Base-by-base conservation (phyloP, 2,888 invertebrate species). In the Thecophora atra region DNA sequence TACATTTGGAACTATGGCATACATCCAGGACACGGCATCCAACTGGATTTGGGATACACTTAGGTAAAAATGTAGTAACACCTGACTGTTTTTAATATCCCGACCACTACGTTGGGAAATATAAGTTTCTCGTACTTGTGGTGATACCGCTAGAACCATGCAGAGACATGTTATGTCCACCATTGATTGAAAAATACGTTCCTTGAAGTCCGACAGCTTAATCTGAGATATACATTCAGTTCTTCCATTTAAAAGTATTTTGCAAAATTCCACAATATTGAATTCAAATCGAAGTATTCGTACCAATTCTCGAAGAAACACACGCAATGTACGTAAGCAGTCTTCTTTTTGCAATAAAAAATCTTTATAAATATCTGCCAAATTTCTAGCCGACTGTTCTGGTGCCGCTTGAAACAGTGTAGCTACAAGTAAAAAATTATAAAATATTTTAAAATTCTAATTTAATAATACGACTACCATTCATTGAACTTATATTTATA, bases 21-120 rank as follows among this genome's bases (percentile, higher is more conserved):
- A 93, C 82, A 98, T 88, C 98, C 98, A 98, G 79, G 91, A 91
- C 0, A 97, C 90, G 37, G 95, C 92, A 80, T 96, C 94, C 77
- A 93, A 89, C 87, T 98, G 97, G 77, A 98, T 93, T 80, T 90
- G 87, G 79, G 89, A 87, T 87, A 90, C 83, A 81, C 87, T 86
- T 28, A 81, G 79, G 69, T 86, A 87, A 37, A 87, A 84, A 37
- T 83, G 83, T 3, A 84, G 75, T 0, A 87, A 77, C 0, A 84
- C 78, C 4, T 83, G 80, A 70, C 82, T 85, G 68, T 82, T 81
- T 60, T 83, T 82, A 21, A 82, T 80, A 58, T 87, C 87, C 63
- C 89, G 89, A 67, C 90, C 89, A 0, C 89, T 89, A 54, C 88
- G 85, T 0, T 84, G 72, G 1, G 88, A 82, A 15, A 88, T 86